A percentile compares a stretch with the other conserved stretches of the same genome.
These are phyloP conservation scores for Pelecanoides urinatrix DNA, from an alignment of 2,113 vertebrate genomes.

Conservation along the genomic window DNA sequence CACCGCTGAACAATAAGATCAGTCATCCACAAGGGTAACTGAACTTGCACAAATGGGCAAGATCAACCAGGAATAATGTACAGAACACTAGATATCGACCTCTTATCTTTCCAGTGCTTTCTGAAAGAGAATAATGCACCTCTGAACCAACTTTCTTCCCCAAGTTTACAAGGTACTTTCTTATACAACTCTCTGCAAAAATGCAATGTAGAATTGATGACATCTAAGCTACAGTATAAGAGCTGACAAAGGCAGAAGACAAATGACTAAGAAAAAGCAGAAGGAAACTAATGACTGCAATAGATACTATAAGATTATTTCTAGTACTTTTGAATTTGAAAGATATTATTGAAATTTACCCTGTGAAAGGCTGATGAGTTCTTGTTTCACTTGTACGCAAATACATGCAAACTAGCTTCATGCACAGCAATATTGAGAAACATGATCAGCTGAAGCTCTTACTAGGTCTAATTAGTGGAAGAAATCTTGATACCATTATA, in stretches of 20 bases:
- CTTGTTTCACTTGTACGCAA: neutral
- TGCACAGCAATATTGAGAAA: neutral
- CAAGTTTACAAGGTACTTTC: neutral
- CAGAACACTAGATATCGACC: neutral
- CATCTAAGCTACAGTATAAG: neutral
- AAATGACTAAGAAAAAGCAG: neutral
- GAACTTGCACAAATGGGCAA: neutral
- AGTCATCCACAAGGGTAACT: neutral
- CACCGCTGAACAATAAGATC: neutral
- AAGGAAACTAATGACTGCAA: neutral
- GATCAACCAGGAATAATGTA: neutral
- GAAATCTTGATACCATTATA: neutral
- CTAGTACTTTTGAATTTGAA: neutral
- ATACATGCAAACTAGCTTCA: neutral
- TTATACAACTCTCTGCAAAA: neutral
- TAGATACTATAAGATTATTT: neutral
- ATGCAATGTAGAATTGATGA: neutral
- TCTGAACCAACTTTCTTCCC: neutral
- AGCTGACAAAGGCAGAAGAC: neutral
- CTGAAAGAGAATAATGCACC: neutral
- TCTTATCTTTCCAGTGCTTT: neutral
- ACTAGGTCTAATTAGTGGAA: neutral
- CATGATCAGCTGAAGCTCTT: neutral
- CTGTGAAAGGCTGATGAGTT: neutral
- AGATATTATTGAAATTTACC: neutral